Evolutionary conservation across 2,797 vertebrate genomes (phyloP).

Genomic region (Tinamus major): DNA sequence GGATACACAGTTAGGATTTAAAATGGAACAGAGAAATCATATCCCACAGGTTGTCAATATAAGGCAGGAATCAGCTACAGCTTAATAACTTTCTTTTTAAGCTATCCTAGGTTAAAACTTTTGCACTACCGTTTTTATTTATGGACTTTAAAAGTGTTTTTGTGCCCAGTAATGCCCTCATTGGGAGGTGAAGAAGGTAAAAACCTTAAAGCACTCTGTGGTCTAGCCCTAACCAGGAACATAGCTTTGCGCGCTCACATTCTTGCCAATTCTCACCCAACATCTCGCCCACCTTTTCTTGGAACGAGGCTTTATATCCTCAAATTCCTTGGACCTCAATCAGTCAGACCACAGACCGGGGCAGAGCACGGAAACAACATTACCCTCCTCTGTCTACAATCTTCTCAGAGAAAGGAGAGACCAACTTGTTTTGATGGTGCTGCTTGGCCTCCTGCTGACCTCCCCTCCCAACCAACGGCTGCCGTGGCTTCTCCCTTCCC

Average conservation of each 20-base stretch:
- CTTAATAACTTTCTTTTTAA: background rate
- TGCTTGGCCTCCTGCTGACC: background rate
- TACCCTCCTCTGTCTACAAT: background rate
- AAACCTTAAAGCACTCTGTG: background rate
- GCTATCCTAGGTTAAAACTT: background rate
- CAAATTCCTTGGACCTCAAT: slow-evolving; percentile 3
- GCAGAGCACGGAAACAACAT: background rate
- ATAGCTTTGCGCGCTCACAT: background rate
- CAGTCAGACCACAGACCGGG: slow-evolving; percentile 1
- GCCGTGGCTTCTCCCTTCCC: background rate
- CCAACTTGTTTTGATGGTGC: background rate
- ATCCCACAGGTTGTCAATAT: background rate
- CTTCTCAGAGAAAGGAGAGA: background rate
- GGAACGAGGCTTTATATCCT: background rate
- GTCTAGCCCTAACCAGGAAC: background rate
- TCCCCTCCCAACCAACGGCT: background rate
- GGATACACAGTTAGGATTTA: background rate
- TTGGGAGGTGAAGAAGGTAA: background rate
- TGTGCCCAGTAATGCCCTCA: background rate
- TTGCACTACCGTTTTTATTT: slow-evolving; percentile 8
- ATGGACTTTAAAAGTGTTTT: background rate
- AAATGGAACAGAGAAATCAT: background rate
- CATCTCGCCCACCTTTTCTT: slow-evolving; percentile 9
- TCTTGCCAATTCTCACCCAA: background rate
- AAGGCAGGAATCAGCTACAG: background rate